A percentile compares a stretch with the other conserved stretches of the same genome.
Conservation (phyloP, 2,113 vertebrate species). For the Lophotis ruficrista region DNA sequence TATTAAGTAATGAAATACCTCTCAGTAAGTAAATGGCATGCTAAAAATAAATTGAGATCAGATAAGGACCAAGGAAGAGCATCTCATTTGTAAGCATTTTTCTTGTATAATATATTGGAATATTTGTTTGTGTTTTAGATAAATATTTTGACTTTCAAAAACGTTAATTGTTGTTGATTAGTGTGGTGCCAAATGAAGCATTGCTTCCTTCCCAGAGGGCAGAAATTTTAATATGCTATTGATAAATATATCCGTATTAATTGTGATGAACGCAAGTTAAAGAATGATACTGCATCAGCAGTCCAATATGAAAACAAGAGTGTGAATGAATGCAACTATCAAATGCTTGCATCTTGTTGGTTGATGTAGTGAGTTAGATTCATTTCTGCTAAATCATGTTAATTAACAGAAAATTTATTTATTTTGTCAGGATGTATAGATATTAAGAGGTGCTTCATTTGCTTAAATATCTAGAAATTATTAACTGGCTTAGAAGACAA, state of each 20-base stretch:
- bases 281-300: not conserved
- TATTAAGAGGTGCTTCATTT: conserved; percentile 18
- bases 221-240: conserved; percentile 6
- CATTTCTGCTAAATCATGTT: conserved; percentile 15
- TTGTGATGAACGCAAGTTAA: not conserved
- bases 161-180: not conserved
- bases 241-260: conserved; percentile 14
- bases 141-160: conserved; percentile 30
- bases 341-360: not conserved
- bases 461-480: conserved; percentile 30
- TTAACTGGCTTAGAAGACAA: not conserved
- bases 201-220: not conserved
- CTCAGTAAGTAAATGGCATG: not conserved
- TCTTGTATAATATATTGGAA: not conserved
- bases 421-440: not conserved
- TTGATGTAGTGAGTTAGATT: not conserved
- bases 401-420: conserved; percentile 20
- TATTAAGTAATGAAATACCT: not conserved
- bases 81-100: not conserved
- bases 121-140: not conserved
- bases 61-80: not conserved
- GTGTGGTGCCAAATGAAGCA: not conserved
- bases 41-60: not conserved
- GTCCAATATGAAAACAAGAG: not conserved
- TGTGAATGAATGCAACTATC: not conserved